Conservation (phyloP, 2,113 vertebrate species). For the Laterallus jamaicensis region DNA sequence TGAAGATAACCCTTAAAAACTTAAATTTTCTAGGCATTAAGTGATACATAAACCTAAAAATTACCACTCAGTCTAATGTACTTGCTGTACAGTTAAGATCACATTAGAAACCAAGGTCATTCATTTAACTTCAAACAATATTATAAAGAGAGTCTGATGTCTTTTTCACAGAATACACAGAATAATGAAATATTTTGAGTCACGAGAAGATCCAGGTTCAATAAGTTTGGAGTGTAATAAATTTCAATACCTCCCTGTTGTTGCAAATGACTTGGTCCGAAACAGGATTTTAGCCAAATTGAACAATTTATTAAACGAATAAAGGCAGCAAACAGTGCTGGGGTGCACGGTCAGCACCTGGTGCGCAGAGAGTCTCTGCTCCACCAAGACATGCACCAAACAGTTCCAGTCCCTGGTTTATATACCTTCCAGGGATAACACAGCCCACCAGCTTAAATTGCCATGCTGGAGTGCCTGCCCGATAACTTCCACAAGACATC, state of each 20-base stretch:
- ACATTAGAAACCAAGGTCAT: background rate
- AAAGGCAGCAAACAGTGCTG: too few species aligned
- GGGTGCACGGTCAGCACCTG: too few species aligned
- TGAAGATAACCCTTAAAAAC: background rate
- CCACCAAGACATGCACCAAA: too few species aligned
- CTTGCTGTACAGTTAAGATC: background rate
- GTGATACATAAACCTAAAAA: background rate
- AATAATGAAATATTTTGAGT: background rate
- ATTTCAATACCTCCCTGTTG: background rate
- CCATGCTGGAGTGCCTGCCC: too few species aligned
- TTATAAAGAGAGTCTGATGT: background rate
- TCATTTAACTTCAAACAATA: background rate
- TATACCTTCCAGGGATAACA: too few species aligned
- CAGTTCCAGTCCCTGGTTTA: too few species aligned
- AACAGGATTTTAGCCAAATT: too few species aligned
- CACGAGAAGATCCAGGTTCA: background rate
- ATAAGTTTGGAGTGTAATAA: background rate
- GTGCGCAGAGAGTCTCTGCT: too few species aligned
- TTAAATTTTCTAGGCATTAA: background rate
- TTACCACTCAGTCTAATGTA: background rate
- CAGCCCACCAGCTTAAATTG: too few species aligned
- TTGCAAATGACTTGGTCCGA: too few species aligned
- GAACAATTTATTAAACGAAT: too few species aligned
- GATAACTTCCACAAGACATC: too few species aligned
- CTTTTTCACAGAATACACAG: background rate